phyloP scores from a whole-genome alignment of 2,797 vertebrate genomes.

The Octomys mimax region DNA sequence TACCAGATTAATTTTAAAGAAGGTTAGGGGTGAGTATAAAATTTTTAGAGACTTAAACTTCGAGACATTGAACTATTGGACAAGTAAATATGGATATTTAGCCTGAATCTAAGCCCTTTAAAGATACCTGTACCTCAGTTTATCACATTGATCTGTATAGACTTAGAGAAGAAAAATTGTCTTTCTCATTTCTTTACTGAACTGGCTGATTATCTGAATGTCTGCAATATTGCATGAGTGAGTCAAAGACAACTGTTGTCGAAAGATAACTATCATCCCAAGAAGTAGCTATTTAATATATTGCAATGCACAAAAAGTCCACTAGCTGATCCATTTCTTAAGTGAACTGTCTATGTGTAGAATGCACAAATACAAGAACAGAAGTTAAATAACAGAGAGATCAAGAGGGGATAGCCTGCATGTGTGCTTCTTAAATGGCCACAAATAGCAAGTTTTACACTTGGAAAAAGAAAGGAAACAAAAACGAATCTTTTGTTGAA shows the following conservation, averaged over 20 bases:
- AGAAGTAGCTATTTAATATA: conserved; percentile 20
- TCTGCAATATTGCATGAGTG: not conserved
- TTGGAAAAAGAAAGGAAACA: conserved; percentile 10
- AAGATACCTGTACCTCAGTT: not conserved
- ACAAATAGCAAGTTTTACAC: conserved; percentile 14
- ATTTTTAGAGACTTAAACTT: conserved; percentile 8
- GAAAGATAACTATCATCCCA: not conserved
- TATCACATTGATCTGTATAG: not conserved
- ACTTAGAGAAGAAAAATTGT: not conserved
- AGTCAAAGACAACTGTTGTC: conserved; percentile 16
- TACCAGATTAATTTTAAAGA: conserved; percentile 1
- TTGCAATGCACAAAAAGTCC: not conserved
- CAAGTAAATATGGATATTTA: not conserved
- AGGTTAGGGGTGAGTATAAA: not conserved
- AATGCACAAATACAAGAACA: not conserved
- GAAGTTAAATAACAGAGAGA: not conserved
- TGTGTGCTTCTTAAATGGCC: not conserved
- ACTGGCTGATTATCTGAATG: not conserved
- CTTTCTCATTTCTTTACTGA: not conserved
- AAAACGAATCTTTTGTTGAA: not conserved
- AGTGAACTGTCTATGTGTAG: not conserved
- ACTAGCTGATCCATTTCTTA: not conserved
- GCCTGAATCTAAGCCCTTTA: not conserved
- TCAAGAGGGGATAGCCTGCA: not conserved
- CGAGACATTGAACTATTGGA: not conserved